Base-by-base conservation (phyloP, 1,140 invertebrate species). In the Paralvinella palmiformis region DNA sequence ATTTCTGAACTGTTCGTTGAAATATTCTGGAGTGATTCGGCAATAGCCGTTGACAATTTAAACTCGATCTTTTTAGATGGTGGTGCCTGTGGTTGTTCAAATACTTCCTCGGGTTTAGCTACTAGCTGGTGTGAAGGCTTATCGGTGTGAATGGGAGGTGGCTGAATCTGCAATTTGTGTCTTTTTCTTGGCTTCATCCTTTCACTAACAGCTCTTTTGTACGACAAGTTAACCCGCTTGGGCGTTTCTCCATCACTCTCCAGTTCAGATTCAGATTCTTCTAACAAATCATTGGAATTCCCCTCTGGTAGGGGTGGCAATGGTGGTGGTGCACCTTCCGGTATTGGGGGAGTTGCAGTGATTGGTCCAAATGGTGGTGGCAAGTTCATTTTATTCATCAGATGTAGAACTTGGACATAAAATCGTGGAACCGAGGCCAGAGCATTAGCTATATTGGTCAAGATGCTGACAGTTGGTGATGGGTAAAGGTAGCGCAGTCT, bases 361-460 rank as follows among this genome's bases (percentile, higher is more conserved):
- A 75, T 64, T 36, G 68, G 62, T 37, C 86, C 84, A 82, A 96
- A 95, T n/a, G 93, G 93, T 63, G 87, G 85, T 36, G 90, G 88
- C 50, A 96, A 75, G 79, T 89, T 91, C 92, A 97, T 94, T 82
- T 89, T 92, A 75, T 96, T 96, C 92, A 96, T 96, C 33, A 97
- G 83, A 84, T 96, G 92, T 55, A 96, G 75, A 5, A 91, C 88
- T 80, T 88, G 92, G 27, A 84, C 87, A 75, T 96, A 96, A 78
- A 96, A 91, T 69, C 87, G 86, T 50, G 88, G 88, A 71, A 91
- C 86, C 44, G 83, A 83, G 59, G 88, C 83, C 50, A 95, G 76
- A 53, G 87, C 85, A 78, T 89, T 84, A 5, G 87, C 85, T 67
- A 96, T 94, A 74, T 91, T 91, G 37, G 86, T 83, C 31, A 93